Conservation (phyloP, 2,888 invertebrate genomes). For the Halictus ligatus region DNA sequence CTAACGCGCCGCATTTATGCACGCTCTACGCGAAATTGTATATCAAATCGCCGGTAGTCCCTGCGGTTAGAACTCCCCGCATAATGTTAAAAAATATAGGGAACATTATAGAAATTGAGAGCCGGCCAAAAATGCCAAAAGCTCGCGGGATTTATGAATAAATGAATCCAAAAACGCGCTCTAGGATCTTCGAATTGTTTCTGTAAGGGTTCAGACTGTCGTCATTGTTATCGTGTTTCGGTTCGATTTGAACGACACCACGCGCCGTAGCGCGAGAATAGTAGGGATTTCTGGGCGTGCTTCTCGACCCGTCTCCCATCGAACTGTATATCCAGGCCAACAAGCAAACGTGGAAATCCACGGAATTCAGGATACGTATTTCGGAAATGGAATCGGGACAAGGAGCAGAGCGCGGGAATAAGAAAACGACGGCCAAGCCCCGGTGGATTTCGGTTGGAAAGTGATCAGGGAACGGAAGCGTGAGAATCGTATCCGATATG, state of each 20-base stretch:
- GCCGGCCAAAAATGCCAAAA: not conserved
- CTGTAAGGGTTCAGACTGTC: too few species aligned
- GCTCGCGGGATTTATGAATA: not conserved
- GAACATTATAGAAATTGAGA: not conserved
- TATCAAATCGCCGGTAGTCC: conserved; percentile 16
- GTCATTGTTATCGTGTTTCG: not conserved
- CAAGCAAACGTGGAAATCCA: not conserved
- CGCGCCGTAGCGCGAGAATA: not conserved
- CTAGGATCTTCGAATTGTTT: too few species aligned
- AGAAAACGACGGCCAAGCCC: not conserved
- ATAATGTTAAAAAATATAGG: not conserved
- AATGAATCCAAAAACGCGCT: too few species aligned
- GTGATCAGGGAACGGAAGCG: not conserved
- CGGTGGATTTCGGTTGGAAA: not conserved
- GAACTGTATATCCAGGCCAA: not conserved
- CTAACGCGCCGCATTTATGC: conserved; percentile 40
- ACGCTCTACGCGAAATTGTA: conserved; percentile 28
- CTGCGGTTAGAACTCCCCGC: not conserved
- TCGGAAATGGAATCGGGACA: conserved; percentile 6
- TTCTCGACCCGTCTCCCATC: not conserved
- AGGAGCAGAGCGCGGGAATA: not conserved
- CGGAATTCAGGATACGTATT: conserved; percentile 4
- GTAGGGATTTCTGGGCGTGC: not conserved
- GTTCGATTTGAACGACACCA: not conserved
- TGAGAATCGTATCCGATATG: not conserved